Conservation (phyloP, 2,888 invertebrate species). For the Mylabris sibirica region DNA sequence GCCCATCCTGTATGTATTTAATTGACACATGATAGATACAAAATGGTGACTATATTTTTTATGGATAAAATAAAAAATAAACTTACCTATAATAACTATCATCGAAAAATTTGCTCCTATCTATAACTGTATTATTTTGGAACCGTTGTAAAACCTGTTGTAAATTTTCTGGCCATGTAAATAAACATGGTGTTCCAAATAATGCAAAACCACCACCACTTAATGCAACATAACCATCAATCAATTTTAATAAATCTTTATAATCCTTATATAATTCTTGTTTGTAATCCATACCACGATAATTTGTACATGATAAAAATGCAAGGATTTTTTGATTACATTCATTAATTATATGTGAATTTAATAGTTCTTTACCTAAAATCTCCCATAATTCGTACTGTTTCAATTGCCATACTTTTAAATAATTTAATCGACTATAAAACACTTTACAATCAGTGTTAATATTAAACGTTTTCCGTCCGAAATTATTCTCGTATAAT, state of each 20-base stretch:
- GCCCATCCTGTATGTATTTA: too few species aligned
- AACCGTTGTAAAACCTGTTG: slow-evolving; percentile 71
- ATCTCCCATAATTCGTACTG: slow-evolving; percentile 83
- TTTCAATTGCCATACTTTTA: slow-evolving; percentile 75
- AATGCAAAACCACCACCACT: slow-evolving; percentile 92
- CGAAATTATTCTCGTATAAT: slow-evolving; percentile 78
- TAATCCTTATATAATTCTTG: slow-evolving; percentile 55
- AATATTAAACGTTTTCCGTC: slow-evolving; percentile 82
- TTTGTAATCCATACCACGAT: slow-evolving; percentile 44
- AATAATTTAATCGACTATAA: slow-evolving; percentile 73
- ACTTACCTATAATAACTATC: slow-evolving; percentile 84
- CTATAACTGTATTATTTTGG: slow-evolving; percentile 70
- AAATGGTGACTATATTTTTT: too few species aligned
- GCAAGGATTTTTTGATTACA: slow-evolving; percentile 82
- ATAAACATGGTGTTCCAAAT: slow-evolving; percentile 88
- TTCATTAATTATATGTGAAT: slow-evolving; percentile 69
- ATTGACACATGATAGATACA: too few species aligned
- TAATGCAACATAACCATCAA: slow-evolving; percentile 86
- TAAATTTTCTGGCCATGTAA: slow-evolving; percentile 84
- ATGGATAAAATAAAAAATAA: too few species aligned
- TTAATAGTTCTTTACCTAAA: slow-evolving; percentile 85
- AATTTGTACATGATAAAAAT: slow-evolving; percentile 84
- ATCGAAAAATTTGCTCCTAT: slow-evolving; percentile 80
- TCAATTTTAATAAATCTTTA: slow-evolving; percentile 72
- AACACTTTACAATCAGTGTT: slow-evolving; percentile 80